Evolutionary conservation across 2,888 invertebrate genomes (phyloP), one percentile per base, ranked within the genome.

Genomic region (Philereme transversata): DNA sequence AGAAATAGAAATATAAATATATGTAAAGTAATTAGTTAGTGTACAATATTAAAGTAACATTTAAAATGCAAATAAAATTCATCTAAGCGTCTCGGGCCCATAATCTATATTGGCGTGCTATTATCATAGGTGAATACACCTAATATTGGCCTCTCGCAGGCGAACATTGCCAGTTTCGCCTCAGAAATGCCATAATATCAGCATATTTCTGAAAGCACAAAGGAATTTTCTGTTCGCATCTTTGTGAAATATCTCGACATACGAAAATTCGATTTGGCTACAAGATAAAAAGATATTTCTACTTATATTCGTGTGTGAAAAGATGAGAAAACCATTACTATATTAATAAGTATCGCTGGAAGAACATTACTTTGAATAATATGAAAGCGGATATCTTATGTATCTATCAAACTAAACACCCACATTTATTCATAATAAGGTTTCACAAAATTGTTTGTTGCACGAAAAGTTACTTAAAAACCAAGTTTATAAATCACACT

Each of bases 181-280:
- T 74, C 72, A 64, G 69, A 75, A 78, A 83, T 78, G 74, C 72
- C 74, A 76, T 78, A 76, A 79, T 81, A 84, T 80, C 81, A 82
- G 78, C 77, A 81, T 81, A 83, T 80, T 75, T 81, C 71, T 67
- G 75, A 70, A 68, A 75, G 73, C 72, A 81, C 80, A 84, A 86
- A 86, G 77, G 77, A 80, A 81, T 81, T 79, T 78, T 76, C 73
- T 76, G 72, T 76, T 76, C 78, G 79, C 80, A 80, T 79, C 79
- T 81, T 79, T 75, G 75, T 70, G 76, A 77, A 79, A 81, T 82
- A 81, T 79, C 75, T 78, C 79, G 70, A 77, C 75, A 79, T 64
- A 77, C 73, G 77, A 76, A 83, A 84, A 83, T 79, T 82, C 79
- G 77, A 83, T 84, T 84, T 76, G 65, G 72, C 71, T 66, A 68